phyloP scores from a whole-genome alignment of 2,113 vertebrate species.

The Furnarius figulus region DNA sequence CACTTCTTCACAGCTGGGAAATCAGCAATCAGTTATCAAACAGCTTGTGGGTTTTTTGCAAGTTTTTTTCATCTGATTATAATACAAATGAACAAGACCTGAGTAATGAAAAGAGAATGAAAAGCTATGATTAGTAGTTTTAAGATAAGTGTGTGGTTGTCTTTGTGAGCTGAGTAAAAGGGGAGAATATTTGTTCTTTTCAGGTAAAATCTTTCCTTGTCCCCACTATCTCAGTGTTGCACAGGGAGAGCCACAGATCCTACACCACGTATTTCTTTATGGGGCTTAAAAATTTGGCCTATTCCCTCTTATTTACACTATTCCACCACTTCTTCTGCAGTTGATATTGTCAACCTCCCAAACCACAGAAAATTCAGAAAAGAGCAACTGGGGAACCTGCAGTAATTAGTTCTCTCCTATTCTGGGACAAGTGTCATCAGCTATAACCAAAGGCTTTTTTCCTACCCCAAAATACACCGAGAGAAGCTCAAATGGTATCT shows the following conservation, averaged over 20 bases:
- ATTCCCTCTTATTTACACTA: background rate
- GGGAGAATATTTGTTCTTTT: background rate
- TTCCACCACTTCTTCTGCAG: background rate
- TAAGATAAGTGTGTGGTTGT: background rate
- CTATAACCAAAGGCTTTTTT: background rate
- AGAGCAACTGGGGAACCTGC: background rate
- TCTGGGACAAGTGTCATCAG: background rate
- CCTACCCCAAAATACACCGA: fast-evolving
- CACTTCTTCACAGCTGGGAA: background rate
- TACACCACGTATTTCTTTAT: background rate
- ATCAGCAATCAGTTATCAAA: background rate
- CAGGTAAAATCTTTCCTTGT: background rate
- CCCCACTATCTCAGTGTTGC: background rate
- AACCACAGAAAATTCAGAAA: background rate
- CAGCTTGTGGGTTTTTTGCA: background rate
- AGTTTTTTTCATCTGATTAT: background rate
- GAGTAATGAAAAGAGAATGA: background rate
- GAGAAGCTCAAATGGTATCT: background rate
- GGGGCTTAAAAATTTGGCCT: background rate
- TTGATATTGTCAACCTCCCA: background rate
- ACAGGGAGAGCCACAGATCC: background rate
- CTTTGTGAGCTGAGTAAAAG: background rate
- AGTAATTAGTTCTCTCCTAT: background rate
- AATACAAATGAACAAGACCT: background rate
- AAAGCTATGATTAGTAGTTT: background rate